Percentiles rank a stretch among this genome's conserved stretches.
Conservation (phyloP, 2,888 invertebrate genomes). For the Euphydryas editha region DNA sequence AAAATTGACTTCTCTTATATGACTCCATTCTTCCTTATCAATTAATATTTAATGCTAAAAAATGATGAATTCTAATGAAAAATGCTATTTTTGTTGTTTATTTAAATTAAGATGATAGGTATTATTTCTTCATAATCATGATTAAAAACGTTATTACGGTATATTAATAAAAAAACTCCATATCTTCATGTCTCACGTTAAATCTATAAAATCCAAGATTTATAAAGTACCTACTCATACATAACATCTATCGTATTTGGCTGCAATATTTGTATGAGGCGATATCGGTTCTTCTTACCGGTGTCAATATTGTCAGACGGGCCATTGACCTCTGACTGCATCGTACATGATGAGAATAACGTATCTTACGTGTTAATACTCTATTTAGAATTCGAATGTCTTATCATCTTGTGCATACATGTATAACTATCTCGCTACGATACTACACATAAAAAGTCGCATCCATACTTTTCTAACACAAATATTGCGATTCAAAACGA, state of each 20-base stretch:
- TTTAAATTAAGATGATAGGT: background rate
- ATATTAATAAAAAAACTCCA: too few species aligned
- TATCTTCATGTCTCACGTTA: background rate
- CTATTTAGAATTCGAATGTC: conserved; percentile 36
- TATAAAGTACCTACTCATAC: conserved; percentile 38
- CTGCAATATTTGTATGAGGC: conserved; percentile 68
- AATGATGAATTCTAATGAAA: background rate
- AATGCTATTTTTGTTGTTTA: background rate
- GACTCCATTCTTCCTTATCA: conserved; percentile 52
- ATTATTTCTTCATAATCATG: background rate
- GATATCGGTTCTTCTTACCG: conserved; percentile 69
- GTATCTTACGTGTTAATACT: conserved; percentile 40
- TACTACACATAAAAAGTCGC: conserved; percentile 16
- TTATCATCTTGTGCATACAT: conserved; percentile 31
- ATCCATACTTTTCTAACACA: conserved; percentile 31
- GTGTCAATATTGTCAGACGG: conserved; percentile 74
- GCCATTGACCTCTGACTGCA: conserved; percentile 65
- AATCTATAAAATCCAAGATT: background rate
- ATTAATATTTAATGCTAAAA: conserved; percentile 23
- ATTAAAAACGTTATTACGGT: too few species aligned
- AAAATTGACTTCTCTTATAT: conserved; percentile 56
- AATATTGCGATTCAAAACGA: conserved; percentile 3
- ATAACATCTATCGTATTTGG: conserved; percentile 66
- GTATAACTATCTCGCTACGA: conserved; percentile 18
- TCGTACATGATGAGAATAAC: conserved; percentile 52